These are phyloP conservation scores for Meloe dianella DNA, from an alignment of 2,888 invertebrate genomes.

Conservation along the genomic window DNA sequence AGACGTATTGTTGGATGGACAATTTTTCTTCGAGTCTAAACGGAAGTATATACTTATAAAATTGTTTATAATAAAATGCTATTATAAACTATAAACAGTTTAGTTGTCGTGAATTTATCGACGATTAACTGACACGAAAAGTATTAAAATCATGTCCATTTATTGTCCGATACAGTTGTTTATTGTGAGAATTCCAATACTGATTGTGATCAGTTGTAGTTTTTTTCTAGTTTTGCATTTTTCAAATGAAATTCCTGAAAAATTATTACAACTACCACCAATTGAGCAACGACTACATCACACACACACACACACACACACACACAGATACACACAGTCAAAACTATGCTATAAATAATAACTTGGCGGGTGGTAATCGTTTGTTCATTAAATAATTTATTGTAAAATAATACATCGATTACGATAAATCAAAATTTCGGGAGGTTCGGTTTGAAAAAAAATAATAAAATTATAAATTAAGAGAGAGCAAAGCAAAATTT, in stretches of 20 bases:
- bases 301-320: no score
- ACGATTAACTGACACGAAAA: conserved; percentile 5
- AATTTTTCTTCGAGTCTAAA: not conserved
- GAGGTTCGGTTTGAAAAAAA: not conserved
- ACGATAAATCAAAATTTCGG: not conserved
- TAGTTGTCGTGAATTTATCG: not conserved
- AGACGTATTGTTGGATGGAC: not conserved
- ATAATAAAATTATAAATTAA: no score
- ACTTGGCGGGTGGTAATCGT: not conserved
- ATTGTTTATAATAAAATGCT: not conserved
- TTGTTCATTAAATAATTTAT: not conserved
- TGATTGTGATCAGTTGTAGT: not conserved
- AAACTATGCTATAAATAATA: not conserved
- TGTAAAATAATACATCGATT: not conserved
- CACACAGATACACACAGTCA: no score
- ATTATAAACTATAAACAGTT: not conserved
- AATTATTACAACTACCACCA: not conserved
- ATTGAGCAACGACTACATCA: no score
- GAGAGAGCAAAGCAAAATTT: not conserved
- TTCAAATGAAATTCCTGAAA: not conserved
- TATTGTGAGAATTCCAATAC: not conserved
- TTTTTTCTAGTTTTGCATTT: not conserved
- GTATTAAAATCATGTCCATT: not conserved
- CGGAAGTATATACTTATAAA: not conserved
- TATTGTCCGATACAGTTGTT: not conserved